Base-by-base conservation (phyloP, 2,797 vertebrate species). In the Notamacropus eugenii region DNA sequence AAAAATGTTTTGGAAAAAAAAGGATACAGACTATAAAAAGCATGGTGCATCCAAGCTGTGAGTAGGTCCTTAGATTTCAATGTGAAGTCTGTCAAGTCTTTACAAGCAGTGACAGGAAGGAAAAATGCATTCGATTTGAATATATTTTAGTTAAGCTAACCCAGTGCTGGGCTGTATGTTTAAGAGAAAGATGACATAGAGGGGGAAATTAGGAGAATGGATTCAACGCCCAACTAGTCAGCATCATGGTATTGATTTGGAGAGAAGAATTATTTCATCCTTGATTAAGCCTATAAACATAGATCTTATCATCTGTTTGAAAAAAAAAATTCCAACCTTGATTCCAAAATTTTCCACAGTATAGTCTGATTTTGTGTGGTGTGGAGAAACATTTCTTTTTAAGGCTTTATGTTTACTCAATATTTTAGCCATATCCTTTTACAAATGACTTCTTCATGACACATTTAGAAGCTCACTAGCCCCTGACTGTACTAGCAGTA, bases 381-480 rank as follows among this genome's bases (percentile, higher is more conserved):
- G 54, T 98, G 97, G 97, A 94, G 96, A 97, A 98, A 98, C 95
- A 90, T 96, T 95, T 93, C 96, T 94, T 96, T 97, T 95, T 97
- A 92, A 95, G 94, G 94, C 93, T 94, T 94, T 96, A 8, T 97
- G 97, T 97, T 98, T 98, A 96, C 98, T 97, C 97, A 97, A 96
- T 97, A 97, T 97, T 96, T 91, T 95, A 96, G 92, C 94, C 92
- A 97, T 95, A 93, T 96, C 55, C 95, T 98, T 97, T 96, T 3
- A 13, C 95, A 96, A 98, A 96, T 98, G 97, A 97, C 98, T 98
- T 95, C 40, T 0, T 93, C 96, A 97, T 97, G 97, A 98, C 96
- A 96, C 97, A 98, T 97, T 24, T 96, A 58, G 93, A 91, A 82
- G 92, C 40, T 95, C 93, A 91, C 91, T 95, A 92, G 90, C 92